Evolutionary conservation across 2,113 vertebrate species (phyloP).

Genomic region (Dolichotis patagonum): DNA sequence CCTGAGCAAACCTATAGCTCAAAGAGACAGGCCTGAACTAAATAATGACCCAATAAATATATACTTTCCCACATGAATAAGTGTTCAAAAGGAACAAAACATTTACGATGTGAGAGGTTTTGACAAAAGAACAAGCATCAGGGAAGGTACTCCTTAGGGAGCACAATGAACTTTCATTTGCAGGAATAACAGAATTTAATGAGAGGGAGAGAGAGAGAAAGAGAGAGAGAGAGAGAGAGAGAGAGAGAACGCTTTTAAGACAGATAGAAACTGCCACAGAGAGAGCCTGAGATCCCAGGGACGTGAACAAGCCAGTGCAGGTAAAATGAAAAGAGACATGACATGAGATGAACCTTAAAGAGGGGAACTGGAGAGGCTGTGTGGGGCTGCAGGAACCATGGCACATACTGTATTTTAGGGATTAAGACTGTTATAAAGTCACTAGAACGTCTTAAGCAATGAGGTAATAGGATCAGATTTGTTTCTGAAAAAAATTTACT

Average conservation of each 20-base stretch:
- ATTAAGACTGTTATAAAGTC: background rate
- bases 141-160: background rate
- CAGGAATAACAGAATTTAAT: background rate
- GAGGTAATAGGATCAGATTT: background rate
- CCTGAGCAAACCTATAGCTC: background rate
- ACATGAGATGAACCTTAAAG: background rate
- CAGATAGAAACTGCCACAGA: background rate
- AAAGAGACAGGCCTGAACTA: background rate
- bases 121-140: background rate
- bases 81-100: background rate
- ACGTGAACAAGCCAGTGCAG: background rate
- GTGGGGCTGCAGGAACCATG: no score
- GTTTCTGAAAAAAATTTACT: background rate
- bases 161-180: background rate
- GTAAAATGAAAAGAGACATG: background rate
- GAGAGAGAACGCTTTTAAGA: background rate
- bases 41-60: background rate
- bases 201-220: no score
- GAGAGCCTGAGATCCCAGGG: background rate
- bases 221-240: no score
- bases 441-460: background rate
- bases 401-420: background rate
- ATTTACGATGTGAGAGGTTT: background rate
- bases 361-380: background rate
- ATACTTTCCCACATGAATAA: background rate